phyloP scores from a whole-genome alignment of 1,140 invertebrate species.

The Propsilocerus akamusi region DNA sequence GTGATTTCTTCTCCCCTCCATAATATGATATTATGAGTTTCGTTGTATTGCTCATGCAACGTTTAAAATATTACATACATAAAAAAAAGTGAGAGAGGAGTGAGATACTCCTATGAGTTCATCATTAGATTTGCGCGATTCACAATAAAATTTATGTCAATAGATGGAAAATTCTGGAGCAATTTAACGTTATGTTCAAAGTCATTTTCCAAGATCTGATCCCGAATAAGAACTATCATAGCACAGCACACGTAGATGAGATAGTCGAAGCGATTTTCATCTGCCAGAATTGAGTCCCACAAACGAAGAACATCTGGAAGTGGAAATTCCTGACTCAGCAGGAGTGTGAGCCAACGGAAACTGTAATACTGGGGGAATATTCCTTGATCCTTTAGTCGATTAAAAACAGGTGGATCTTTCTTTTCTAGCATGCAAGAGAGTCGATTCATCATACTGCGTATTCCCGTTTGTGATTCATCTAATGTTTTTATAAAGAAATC shows the following conservation, averaged over 20 bases:
- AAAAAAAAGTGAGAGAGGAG: too few relatives aligned
- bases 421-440: slow-evolving; percentile 54
- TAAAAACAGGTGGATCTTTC: slow-evolving; percentile 60
- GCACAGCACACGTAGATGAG: slow-evolving; percentile 84
- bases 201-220: slow-evolving; percentile 65
- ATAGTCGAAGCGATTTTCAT: slow-evolving; percentile 74
- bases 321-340: slow-evolving; percentile 94
- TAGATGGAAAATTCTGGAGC: slow-evolving; percentile 67
- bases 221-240: slow-evolving; percentile 81
- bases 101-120: too few relatives aligned
- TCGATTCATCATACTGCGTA: slow-evolving; percentile 66
- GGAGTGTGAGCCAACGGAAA: slow-evolving; percentile 91
- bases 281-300: slow-evolving; percentile 90
- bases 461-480: slow-evolving; percentile 81
- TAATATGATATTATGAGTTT: too few relatives aligned
- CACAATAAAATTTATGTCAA: slow-evolving; percentile 36
- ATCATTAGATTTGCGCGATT: background rate
- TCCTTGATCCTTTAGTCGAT: slow-evolving; percentile 58
- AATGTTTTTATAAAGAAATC: slow-evolving; percentile 95
- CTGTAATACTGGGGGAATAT: slow-evolving; percentile 90
- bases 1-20: too few relatives aligned
- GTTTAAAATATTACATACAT: too few relatives aligned
- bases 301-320: slow-evolving; percentile 88
- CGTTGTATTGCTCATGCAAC: too few relatives aligned
- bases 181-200: slow-evolving; percentile 86